Percentiles rank a stretch among this genome's conserved stretches.
Conservation (phyloP, 2,888 invertebrate genomes). For the Branchellion lobata region DNA sequence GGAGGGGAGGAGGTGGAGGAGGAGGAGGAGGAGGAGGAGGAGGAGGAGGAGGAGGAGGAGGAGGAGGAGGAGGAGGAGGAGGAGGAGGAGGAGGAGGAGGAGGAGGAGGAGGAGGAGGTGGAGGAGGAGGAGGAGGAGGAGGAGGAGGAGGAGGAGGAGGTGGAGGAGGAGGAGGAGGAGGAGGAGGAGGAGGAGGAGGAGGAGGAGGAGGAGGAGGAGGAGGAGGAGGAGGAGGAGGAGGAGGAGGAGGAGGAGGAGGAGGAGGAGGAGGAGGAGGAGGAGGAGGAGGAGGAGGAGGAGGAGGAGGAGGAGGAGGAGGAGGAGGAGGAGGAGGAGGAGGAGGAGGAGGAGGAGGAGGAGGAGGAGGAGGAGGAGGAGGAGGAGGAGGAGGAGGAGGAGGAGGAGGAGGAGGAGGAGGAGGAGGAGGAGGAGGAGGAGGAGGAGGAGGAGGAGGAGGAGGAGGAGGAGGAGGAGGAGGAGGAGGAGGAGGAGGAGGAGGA, state of each 20-base stretch:
- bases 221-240: neutral
- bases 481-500: constrained; percentile 13
- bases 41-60: neutral
- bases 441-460: neutral
- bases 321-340: neutral
- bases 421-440: neutral
- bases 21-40: neutral
- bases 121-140: neutral
- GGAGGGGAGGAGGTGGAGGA: neutral
- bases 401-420: neutral
- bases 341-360: neutral
- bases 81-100: neutral
- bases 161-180: neutral
- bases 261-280: neutral
- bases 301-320: constrained; percentile 6
- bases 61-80: neutral
- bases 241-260: neutral
- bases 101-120: neutral
- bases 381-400: neutral
- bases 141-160: neutral
- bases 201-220: neutral
- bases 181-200: neutral
- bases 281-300: neutral
- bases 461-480: constrained; percentile 18
- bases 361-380: neutral